Base-by-base conservation (phyloP, 2,113 vertebrate genomes). In the Pachyramphus minor region DNA sequence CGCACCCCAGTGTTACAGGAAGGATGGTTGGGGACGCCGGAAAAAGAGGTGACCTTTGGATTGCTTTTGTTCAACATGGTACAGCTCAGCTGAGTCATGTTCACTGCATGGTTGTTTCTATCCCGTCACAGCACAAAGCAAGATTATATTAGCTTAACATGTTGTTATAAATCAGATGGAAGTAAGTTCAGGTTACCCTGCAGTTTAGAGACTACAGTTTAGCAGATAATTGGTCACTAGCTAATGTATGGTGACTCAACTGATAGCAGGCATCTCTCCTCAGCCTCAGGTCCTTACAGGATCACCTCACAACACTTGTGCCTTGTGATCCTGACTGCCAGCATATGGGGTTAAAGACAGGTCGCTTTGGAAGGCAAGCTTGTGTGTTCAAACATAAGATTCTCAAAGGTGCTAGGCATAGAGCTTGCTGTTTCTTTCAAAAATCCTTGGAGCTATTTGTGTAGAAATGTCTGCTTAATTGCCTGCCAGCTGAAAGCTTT, bases 1-100 rank as follows among this genome's bases (percentile, higher is more conserved):
- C 31, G 1, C 94, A 92, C 89, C 95, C 73, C 27, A 41, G 35
- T 23, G 47, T 93, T 95, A 80, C 94, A 67, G 94, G 83, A 90
- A 90, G 76, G 73, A 95, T 72, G 8, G 12, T 21, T 52, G 42
- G 44, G 64, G 77, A 84, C 1, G 42, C 76, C 0, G 13, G 90
- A 85, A 95, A 71, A 89, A 74, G 59, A 35, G 80, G 76, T 77
- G 79, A 81, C 35, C 27, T 93, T 83, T 77, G 25, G 12, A 74
- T 88, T 85, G 30, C 50, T 88, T 79, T 80, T 95, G 72, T 95
- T 95, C 42, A 62, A 19, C 39, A 24, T 3, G 3, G 45, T 64
- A 49, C 31, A 74, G n/a, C 72, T 92, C 59, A 81, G 23, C 79
- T 88, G 86, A 95, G 79, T 95, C 85, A 88, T 21, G 35, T 74